A percentile compares a stretch with the other conserved stretches of the same genome.
These are phyloP conservation scores for Rachycentron canadum DNA, from an alignment of 2,797 vertebrate genomes.

Conservation along the genomic window DNA sequence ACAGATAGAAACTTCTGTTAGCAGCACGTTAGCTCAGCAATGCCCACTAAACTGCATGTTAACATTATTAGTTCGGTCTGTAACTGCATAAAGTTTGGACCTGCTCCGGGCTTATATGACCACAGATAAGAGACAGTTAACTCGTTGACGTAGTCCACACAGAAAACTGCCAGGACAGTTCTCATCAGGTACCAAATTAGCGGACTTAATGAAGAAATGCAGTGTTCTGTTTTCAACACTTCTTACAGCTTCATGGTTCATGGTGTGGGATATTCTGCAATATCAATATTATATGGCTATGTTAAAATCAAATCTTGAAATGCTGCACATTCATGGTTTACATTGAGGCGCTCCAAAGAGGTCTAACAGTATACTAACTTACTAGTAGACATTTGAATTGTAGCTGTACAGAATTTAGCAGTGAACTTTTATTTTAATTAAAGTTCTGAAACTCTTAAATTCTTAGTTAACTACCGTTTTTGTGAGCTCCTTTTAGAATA, in stretches of 20 bases:
- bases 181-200: neutral
- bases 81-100: neutral
- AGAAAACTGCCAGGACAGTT: neutral
- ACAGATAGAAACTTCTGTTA: neutral
- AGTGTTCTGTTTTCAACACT: neutral
- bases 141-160: neutral
- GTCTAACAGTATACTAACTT: neutral
- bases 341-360: no score
- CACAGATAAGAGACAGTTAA: neutral
- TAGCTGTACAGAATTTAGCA: neutral
- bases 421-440: neutral
- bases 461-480: no score
- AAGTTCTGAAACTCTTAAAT: neutral
- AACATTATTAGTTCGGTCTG: neutral
- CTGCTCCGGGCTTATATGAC: neutral
- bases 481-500: no score
- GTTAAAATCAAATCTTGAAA: neutral
- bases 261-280: neutral
- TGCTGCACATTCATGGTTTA: neutral
- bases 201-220: neutral
- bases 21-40: conserved; percentile 32
- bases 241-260: neutral
- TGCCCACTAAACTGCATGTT: conserved; percentile 19
- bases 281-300: no score
- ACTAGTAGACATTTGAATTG: neutral